Evolutionary conservation across 2,888 invertebrate species (phyloP), one percentile per base, ranked within the genome.

Genomic region (Acanthosoma haemorrhoidale): DNA sequence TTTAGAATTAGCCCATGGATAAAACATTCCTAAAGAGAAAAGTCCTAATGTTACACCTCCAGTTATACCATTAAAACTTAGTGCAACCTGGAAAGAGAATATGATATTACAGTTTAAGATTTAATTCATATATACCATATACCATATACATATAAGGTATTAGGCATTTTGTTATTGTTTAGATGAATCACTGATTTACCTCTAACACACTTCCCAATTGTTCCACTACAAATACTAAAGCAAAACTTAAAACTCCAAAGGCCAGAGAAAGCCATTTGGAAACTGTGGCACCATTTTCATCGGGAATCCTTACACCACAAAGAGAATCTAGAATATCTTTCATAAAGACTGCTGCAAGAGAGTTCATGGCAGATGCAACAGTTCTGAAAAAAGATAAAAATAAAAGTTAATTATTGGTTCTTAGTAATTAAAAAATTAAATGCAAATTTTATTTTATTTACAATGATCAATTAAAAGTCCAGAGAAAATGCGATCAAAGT

Each of bases 361-460:
- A 95, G 78, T 96, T 96, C 70, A 97, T 80, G 0, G 96, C 96
- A n/a, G 95, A 92, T 0, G 96, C 96, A 4, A 97, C 94, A 5
- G 96, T 96, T 76, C 96, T 96, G 64, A 2, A 72, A 71, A 39
- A n/a, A 11, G 9, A 29, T 39, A 1, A 41, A 39, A 59, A 15
- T 11, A 32, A 32, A 59, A 25, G 16, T 16, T n/a, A n/a, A n/a
- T n/a, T n/a, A n/a, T n/a, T n/a, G n/a, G n/a, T n/a, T n/a, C n/a
- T n/a, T n/a, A n/a, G n/a, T n/a, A n/a, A n/a, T n/a, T n/a, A n/a
- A n/a, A n/a, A n/a, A n/a, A n/a, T n/a, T n/a, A n/a, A n/a, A n/a
- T n/a, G n/a, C n/a, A n/a, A n/a, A n/a, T n/a, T n/a, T n/a, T n/a
- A n/a, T n/a, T n/a, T n/a, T n/a, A n/a, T n/a, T n/a, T n/a, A n/a